Evolutionary conservation across 92 coral and sea anemone species (phyloP), one percentile per base, ranked within the genome.

Genomic region (Metridium senile): DNA sequence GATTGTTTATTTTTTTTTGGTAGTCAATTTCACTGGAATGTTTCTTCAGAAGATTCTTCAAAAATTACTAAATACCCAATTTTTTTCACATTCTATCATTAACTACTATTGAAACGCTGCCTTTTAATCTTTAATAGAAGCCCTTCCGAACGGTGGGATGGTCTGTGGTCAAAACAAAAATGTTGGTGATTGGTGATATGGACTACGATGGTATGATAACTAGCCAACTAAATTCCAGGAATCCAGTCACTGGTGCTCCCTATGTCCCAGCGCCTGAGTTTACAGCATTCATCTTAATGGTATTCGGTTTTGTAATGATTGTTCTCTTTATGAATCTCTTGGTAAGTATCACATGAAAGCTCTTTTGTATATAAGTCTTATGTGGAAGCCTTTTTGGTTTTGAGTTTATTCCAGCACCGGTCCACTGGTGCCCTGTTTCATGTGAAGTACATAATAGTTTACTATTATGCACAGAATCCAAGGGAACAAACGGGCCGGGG

Each of bases 151-250:
- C 77, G 52, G 6, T 93, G 28, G 79, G 74, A 1, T 25, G 81
- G 73, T 88, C 98, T 9, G 68, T 91, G 49, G 64, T 68, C 32
- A 88, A 92, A 85, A 88, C 93, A 23, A 75, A 81, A 22, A 82
- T 88, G 65, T 91, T 93, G 98, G 83, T 83, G 84, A 9, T 88
- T 27, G 93, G 92, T 1, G 98, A 89, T 58, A 26, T 93, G 46
- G 98, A 91, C 59, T 93, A 85, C 33, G 89, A 86, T 10, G 33
- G 82, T n/a, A 71, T 82, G 7, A 68, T 87, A 1, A 79, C 79
- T 19, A 80, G 75, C 17, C 64, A 65, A 11, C 68, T 73, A 13
- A 13, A 13, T n/a, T 61, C 72, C 9, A 33, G 66, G 18, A 25
- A 52, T n/a, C 85, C 84, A 25, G 71, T 71, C 16, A 45, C 51